Percentiles rank a stretch among this genome's conserved stretches.
Conservation (phyloP, 2,113 vertebrate species). For the Talpa occidentalis region DNA sequence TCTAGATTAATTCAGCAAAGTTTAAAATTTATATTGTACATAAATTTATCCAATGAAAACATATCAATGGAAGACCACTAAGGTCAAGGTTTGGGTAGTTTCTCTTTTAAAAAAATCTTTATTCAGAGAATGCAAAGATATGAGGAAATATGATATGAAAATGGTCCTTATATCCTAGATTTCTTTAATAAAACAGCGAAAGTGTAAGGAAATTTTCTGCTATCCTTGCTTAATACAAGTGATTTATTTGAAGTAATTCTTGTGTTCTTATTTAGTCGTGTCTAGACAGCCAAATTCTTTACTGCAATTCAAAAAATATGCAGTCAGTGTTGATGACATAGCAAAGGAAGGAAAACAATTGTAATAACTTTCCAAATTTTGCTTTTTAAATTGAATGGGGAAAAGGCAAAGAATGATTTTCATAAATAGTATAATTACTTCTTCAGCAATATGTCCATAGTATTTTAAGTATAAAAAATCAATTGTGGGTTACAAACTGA, state of each 20-base stretch:
- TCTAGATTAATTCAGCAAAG: not conserved
- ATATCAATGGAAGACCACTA: not conserved
- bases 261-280: conserved; percentile 85
- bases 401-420: conserved; percentile 39
- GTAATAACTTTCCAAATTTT: conserved; percentile 73
- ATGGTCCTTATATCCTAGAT: not conserved
- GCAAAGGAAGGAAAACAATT: conserved; percentile 63
- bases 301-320: conserved; percentile 83
- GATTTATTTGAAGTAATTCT: conserved; percentile 81
- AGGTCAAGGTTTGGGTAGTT: not conserved
- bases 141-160: not conserved
- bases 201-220: conserved; percentile 72
- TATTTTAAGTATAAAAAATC: conserved; percentile 32
- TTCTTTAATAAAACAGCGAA: conserved; percentile 57
- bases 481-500: not conserved
- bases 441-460: not conserved
- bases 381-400: conserved; percentile 58
- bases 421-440: not conserved
- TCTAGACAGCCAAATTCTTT: conserved; percentile 82
- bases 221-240: conserved; percentile 78
- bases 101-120: not conserved
- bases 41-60: not conserved
- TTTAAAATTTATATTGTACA: not conserved
- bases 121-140: not conserved
- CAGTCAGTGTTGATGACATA: conserved; percentile 77